A percentile compares a stretch with the other conserved stretches of the same genome.
phyloP scores from a whole-genome alignment of 2,888 invertebrate genomes.

The Tinea semifulvella region DNA sequence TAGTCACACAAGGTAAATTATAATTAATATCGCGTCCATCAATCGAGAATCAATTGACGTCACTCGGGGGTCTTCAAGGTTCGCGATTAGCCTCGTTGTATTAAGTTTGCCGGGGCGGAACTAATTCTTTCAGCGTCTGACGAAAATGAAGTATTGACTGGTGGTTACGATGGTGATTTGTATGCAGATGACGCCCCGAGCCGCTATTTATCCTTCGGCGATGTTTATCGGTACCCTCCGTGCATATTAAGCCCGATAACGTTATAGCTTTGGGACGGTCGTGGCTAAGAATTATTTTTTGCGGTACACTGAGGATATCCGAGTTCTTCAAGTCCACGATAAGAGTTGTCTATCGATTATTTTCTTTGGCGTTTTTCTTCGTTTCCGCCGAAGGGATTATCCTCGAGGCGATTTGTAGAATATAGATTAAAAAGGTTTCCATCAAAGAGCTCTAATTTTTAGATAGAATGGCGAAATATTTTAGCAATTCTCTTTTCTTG shows the following conservation, averaged over 20 bases:
- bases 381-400: conserved; percentile 12
- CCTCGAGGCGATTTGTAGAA: conserved; percentile 10
- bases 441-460: conserved; percentile 6
- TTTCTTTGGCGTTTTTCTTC: conserved; percentile 13
- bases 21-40: conserved; percentile 11
- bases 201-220: conserved; percentile 15
- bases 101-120: not conserved
- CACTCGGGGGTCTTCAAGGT: conserved; percentile 4
- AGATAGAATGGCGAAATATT: not conserved
- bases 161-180: conserved; percentile 9
- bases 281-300: conserved; percentile 12
- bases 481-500: conserved; percentile 6
- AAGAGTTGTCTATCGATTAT: conserved; percentile 8
- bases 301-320: conserved; percentile 3
- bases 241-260: conserved; percentile 13
- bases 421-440: conserved; percentile 8
- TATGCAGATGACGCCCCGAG: conserved; percentile 13
- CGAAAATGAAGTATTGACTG: conserved; percentile 13
- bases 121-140: conserved; percentile 1
- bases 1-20: conserved; percentile 6
- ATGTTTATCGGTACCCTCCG: conserved; percentile 14
- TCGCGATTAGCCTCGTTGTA: not conserved
- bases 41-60: conserved; percentile 10
- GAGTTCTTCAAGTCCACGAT: not conserved
- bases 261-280: conserved; percentile 12